Conservation (phyloP, 2,888 invertebrate genomes). For the Teleogryllus oceanicus region DNA sequence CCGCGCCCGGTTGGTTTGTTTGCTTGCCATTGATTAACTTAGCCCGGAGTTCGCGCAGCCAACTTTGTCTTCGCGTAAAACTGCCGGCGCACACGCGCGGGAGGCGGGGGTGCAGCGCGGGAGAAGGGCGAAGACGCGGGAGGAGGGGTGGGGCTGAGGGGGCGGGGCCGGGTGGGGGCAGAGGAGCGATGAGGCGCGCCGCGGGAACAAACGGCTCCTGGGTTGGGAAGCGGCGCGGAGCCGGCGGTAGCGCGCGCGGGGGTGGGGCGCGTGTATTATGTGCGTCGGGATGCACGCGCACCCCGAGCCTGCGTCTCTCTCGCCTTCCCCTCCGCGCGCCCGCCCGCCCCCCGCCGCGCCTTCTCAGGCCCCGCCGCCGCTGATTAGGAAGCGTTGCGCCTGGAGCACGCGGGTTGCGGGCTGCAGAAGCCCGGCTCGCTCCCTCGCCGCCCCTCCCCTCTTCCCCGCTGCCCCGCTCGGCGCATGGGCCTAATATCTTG, state of each 20-base stretch:
- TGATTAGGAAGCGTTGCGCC: not conserved
- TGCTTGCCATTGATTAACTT: slow-evolving; percentile 18
- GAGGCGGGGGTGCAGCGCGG: not conserved
- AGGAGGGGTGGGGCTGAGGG: not conserved
- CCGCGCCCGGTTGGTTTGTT: slow-evolving; percentile 18
- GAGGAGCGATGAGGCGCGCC: not conserved
- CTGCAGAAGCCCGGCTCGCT: no score
- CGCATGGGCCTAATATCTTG: no score
- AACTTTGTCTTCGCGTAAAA: slow-evolving; percentile 11
- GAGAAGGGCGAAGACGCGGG: not conserved
- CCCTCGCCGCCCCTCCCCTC: no score
- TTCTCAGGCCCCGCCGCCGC: not conserved
- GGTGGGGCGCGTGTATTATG: not conserved
- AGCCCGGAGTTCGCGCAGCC: not conserved
- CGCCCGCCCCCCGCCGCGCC: not conserved
- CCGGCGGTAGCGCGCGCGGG: not conserved
- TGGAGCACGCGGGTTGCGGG: not conserved
- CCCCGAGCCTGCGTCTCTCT: not conserved
- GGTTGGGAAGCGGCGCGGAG: slow-evolving; percentile 3
- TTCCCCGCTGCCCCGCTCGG: no score
- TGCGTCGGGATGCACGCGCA: slow-evolving; percentile 11
- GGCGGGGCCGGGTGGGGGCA: not conserved
- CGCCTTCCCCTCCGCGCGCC: not conserved
- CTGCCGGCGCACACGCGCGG: not conserved
- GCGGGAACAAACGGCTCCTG: not conserved